Conservation (phyloP, 2,113 vertebrate genomes). For the Scytalopus superciliaris region DNA sequence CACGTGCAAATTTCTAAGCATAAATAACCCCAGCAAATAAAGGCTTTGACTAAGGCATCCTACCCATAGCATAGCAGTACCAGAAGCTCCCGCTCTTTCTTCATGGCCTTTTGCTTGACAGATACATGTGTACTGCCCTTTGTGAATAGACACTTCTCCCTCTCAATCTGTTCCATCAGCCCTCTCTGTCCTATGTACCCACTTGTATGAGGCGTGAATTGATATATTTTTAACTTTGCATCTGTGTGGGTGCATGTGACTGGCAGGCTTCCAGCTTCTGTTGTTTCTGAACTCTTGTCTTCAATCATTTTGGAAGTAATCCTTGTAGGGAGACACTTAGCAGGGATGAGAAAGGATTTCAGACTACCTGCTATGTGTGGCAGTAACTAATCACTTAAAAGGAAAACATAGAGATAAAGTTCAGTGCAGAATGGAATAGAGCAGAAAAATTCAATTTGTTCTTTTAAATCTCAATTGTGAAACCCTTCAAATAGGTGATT, state of each 20-base stretch:
- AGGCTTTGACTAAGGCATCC: not conserved
- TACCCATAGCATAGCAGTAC: not conserved
- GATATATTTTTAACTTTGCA: conserved; percentile 64
- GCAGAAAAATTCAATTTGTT: conserved; percentile 11
- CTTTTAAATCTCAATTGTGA: conserved; percentile 15
- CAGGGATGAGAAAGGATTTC: conserved; percentile 58
- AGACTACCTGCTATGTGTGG: conserved; percentile 47
- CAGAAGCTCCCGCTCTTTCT: not conserved
- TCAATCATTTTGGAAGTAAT: conserved; percentile 61
- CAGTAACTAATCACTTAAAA: conserved; percentile 49
- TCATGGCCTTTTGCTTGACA: conserved; percentile 33
- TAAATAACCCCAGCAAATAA: not conserved
- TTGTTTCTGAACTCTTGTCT: conserved; percentile 55
- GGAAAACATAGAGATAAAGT: not conserved
- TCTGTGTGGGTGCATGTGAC: conserved; percentile 62
- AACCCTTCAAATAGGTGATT: not conserved
- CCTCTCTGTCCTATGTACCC: conserved; percentile 32
- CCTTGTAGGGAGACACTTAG: conserved; percentile 22
- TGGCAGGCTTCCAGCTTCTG: conserved; percentile 53
- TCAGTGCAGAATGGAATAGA: not conserved
- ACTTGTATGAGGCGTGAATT: conserved; percentile 48
- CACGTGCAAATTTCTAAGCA: not conserved
- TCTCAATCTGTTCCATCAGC: conserved; percentile 49
- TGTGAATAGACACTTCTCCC: conserved; percentile 35
- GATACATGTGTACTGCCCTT: conserved; percentile 46